phyloP scores from a whole-genome alignment of 1,140 invertebrate species.

The Habropoda laboriosa region DNA sequence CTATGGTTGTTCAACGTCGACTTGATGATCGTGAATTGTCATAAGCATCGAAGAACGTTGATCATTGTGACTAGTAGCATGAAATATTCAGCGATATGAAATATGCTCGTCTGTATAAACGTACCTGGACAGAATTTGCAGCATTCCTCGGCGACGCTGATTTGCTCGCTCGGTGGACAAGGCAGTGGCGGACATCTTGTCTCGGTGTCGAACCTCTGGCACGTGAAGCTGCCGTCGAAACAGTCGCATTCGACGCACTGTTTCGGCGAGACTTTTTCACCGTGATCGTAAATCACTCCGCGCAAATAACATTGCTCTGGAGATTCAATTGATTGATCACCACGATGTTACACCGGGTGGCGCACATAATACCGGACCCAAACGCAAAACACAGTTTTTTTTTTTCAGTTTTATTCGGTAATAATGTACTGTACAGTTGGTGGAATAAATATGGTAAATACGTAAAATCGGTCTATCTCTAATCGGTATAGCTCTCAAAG shows the following conservation, averaged over 20 bases:
- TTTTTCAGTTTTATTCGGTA: too few species aligned
- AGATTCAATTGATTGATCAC: constrained; percentile 57
- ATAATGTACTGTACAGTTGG: too few species aligned
- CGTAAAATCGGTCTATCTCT: too few species aligned
- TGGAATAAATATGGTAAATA: too few species aligned
- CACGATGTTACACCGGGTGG: too few species aligned
- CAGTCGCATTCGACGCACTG: constrained; percentile 90
- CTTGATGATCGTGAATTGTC: neutral
- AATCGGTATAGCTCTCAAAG: too few species aligned
- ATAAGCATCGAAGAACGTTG: neutral
- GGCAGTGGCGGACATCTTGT: constrained; percentile 89
- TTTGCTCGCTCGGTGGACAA: constrained; percentile 90
- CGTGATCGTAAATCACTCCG: constrained; percentile 91
- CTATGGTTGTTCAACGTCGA: neutral
- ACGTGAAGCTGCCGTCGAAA: constrained; percentile 90
- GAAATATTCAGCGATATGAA: neutral
- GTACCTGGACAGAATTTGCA: constrained; percentile 95
- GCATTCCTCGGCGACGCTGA: constrained; percentile 91
- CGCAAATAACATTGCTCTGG: constrained; percentile 90
- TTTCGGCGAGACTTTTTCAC: constrained; percentile 87
- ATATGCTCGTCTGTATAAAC: neutral
- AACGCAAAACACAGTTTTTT: too few species aligned
- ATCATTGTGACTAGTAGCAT: neutral
- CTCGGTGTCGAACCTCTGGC: constrained; percentile 87
- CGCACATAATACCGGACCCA: too few species aligned